Evolutionary conservation across 2,797 vertebrate species (phyloP), one percentile per base, ranked within the genome.

Genomic region (Stomatorhinus walkeri): DNA sequence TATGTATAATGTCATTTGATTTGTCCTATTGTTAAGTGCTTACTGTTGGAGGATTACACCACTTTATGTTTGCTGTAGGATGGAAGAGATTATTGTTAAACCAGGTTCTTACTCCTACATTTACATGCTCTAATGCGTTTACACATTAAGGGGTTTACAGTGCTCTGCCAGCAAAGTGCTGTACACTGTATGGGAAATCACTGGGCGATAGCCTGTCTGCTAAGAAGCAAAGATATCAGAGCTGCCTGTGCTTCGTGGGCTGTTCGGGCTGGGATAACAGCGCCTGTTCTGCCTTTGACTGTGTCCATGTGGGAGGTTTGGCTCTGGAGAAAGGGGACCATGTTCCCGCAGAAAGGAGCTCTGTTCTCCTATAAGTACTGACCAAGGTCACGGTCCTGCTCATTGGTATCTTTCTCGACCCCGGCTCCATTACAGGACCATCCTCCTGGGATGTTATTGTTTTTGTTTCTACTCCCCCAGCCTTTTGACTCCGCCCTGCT

Each of bases 101-200:
- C 52, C 51, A 9, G 9, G 36, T 76, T 59, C 64, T 76, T 36
- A 40, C 5, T 51, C 68, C 22, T 51, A 48, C 79, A 51, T 19
- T 52, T 68, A 76, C 46, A 40, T 43, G 52, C 61, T 40, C 32
- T n/a, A 32, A 79, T 79, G 14, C 28, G 46, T 88, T 43, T 64
- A 88, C 14, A 79, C 64, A 88, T 72, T 24, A 22, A 24, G 43
- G 87, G 48, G 24, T 79, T 72, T 87, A 87, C 68, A 40, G 28
- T 51, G 43, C 9, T 49, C 19, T 88, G 49, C 7, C 12, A 40
- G 24, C 7, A 64, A 76, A 88, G 52, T 52, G 49, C 43, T 22
- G 49, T 10, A 24, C 2, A 40, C 22, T 36, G 64, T 9, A 12
- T 48, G 43, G 54, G 54, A 48, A 48, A 48, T 46, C 36, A 19